Conservation (phyloP, 1,140 invertebrate genomes). For the Rhysida immarginata region DNA sequence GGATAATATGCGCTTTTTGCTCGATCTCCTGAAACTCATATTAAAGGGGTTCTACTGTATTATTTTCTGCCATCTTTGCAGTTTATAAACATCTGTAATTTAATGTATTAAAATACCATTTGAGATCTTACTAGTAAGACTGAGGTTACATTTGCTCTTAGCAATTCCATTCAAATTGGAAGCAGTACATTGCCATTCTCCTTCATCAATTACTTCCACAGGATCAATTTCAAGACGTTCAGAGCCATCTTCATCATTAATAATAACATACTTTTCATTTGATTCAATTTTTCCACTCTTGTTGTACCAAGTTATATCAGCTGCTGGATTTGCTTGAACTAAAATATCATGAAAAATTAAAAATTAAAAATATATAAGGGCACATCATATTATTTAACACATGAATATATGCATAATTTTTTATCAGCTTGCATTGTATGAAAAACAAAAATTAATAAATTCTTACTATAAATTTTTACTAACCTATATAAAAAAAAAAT, state of each 20-base stretch:
- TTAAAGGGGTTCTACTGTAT: too few species aligned
- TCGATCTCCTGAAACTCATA: too few species aligned
- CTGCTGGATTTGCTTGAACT: not conserved
- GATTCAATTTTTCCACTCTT: slow-evolving; percentile 52
- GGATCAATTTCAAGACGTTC: slow-evolving; percentile 55
- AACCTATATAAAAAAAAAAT: too few species aligned
- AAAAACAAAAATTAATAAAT: not conserved
- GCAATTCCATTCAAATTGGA: slow-evolving; percentile 44
- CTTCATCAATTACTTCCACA: slow-evolving; percentile 59
- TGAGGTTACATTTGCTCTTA: slow-evolving; percentile 20
- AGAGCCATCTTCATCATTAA: slow-evolving; percentile 61
- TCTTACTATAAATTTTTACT: not conserved
- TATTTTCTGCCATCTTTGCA: too few species aligned
- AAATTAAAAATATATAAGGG: too few species aligned
- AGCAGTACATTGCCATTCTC: slow-evolving; percentile 65
- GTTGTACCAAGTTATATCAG: slow-evolving; percentile 51
- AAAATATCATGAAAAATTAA: too few species aligned
- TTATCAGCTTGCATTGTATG: too few species aligned
- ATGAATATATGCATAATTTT: too few species aligned
- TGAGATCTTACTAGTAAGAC: slow-evolving; percentile 13
- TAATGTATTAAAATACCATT: too few species aligned
- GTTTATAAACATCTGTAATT: too few species aligned
- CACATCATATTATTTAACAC: too few species aligned
- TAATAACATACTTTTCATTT: slow-evolving; percentile 42
- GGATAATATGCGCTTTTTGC: too few species aligned